Base-by-base conservation (phyloP, 2,888 invertebrate species). In the Thereva unica region DNA sequence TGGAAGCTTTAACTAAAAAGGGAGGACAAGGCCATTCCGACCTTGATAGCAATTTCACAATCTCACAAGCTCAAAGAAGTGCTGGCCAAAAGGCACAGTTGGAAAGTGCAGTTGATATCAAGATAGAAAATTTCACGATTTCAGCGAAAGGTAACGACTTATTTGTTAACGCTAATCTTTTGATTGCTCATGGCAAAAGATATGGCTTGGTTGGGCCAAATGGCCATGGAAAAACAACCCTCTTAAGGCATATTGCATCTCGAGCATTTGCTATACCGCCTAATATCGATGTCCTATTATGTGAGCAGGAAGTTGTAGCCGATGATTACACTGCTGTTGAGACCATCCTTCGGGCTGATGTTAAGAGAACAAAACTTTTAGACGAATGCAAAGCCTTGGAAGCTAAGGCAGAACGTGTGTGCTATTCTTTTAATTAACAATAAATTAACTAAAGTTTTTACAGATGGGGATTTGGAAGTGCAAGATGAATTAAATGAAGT, bases 121-220 rank as follows among this genome's bases (percentile, higher is more conserved):
- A 98, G 85, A 93, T 97, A 10, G 98, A 99, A 77, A 97, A 95
- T 80, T 99, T 99, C 78, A 95, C 95, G 67, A 99, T 99, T 73
- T 89, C 95, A 23, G 99, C 99, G 0, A 93, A 95, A 80, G 99
- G 99, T 66, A 95, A 99, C 75, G 95, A 97, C 77, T 84, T 99
- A 53, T 98, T 99, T 80, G 91, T 95, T 41, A 98, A 99, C 80
- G 97, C 99, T 0, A 93, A 89, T 78, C 83, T 99, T 41, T 83
- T 94, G 61, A 97, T 99, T 73, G 96, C 97, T 0, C 88, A 91
- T 75, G 95, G 97, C 0, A 86, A 98, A 53, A 87, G 95, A 74
- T 99, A 99, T 80, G 99, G 99, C 75, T 84, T 99, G 4, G 98
- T 99, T 2, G 99, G 99, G 35, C 99, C 99, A 0, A 99, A 99